These are phyloP conservation scores for Neomonachus schauinslandi DNA, from an alignment of 2,113 vertebrate species.

Conservation along the genomic window DNA sequence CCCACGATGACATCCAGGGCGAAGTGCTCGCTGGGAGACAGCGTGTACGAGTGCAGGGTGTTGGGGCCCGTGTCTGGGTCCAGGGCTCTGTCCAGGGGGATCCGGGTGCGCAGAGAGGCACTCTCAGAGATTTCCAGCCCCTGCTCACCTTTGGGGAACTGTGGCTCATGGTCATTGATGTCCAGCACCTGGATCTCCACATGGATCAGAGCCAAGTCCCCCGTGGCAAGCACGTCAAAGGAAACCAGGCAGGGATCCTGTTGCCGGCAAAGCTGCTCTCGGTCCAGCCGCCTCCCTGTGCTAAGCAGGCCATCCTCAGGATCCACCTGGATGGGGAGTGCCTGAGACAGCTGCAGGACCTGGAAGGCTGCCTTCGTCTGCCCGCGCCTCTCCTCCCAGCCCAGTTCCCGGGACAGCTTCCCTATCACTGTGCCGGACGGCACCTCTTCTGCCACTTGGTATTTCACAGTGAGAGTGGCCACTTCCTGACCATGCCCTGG, in stretches of 20 bases:
- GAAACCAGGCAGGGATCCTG: conserved; percentile 91
- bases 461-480: conserved; percentile 86
- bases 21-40: conserved; percentile 93
- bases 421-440: conserved; percentile 90
- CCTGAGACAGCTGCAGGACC: conserved; percentile 88
- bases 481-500: conserved; percentile 83
- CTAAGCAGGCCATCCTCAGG: conserved; percentile 88
- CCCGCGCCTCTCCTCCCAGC: conserved; percentile 81
- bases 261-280: conserved; percentile 92
- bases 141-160: conserved; percentile 89
- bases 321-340: conserved; percentile 88
- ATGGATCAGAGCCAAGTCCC: conserved; percentile 88
- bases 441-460: conserved; percentile 93
- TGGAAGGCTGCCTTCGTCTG: conserved; percentile 88
- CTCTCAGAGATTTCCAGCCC: conserved; percentile 96
- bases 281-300: conserved; percentile 90
- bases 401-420: conserved; percentile 88
- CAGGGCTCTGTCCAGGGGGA: conserved; percentile 92
- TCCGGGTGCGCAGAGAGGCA: conserved; percentile 88
- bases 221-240: conserved; percentile 90
- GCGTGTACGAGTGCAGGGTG: conserved; percentile 88
- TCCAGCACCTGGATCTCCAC: conserved; percentile 93
- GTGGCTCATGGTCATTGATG: conserved; percentile 93
- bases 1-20: conserved; percentile 88
- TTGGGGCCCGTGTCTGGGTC: conserved; percentile 92